Conservation (phyloP, 23 tunicate genomes). For the Ciona savignyi region DNA sequence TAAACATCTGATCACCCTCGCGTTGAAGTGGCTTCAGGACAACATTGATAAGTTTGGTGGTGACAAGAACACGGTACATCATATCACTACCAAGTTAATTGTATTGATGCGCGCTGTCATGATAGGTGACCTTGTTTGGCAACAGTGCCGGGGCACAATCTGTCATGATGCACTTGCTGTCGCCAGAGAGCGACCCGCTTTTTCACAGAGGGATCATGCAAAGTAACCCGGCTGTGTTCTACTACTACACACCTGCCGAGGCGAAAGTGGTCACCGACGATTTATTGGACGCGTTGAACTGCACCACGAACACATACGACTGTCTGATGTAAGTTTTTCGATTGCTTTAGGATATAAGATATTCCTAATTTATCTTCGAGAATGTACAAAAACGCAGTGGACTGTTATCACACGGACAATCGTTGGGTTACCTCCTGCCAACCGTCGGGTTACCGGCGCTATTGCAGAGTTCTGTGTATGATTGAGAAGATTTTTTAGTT, state of each 20-base stretch:
- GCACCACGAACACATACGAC: conserved; percentile 19
- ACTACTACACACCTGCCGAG: conserved; percentile 28
- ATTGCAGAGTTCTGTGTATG: no score
- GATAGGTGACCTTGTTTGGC: conserved; percentile 70
- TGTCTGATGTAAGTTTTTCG: conserved; percentile 52
- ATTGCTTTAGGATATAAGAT: no score
- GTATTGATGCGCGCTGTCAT: not conserved
- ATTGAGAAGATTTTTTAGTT: no score
- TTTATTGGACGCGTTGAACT: conserved; percentile 8
- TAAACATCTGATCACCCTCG: no score
- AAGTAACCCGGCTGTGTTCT: conserved; percentile 64
- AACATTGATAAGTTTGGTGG: conserved; percentile 64
- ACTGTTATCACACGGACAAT: no score
- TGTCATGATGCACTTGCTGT: conserved; percentile 55
- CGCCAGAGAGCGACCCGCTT: conserved; percentile 45
- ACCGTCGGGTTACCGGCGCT: no score
- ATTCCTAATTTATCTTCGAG: no score
- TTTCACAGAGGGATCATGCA: conserved; percentile 64
- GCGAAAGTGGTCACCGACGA: conserved; percentile 17
- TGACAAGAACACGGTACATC: conserved; percentile 21
- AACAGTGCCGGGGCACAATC: conserved; percentile 85
- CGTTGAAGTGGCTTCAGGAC: conserved; percentile 55
- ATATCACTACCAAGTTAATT: not conserved
- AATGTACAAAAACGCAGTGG: no score
- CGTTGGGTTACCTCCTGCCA: no score